A percentile compares a stretch with the other conserved stretches of the same genome.
Conservation (phyloP, 1,140 invertebrate species). For the Oryzaephilus surinamensis region DNA sequence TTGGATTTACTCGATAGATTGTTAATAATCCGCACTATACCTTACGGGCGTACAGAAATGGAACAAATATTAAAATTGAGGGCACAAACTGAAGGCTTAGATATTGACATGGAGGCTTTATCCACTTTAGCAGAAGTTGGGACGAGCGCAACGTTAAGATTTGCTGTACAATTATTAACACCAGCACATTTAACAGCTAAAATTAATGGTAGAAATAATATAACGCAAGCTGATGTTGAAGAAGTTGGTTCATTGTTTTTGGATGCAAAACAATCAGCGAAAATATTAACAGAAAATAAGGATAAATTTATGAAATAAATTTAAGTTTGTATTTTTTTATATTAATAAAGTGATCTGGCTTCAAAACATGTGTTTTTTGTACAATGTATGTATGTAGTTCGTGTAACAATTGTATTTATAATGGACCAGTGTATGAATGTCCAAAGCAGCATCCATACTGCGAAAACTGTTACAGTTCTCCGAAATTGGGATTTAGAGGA, state of each 20-base stretch:
- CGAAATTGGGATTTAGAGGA: no score
- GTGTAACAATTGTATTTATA: no score
- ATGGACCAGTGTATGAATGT: no score
- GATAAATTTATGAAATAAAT: slow-evolving; percentile 86
- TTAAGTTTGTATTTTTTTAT: background rate
- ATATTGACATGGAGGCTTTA: slow-evolving; percentile 77
- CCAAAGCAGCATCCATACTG: no score
- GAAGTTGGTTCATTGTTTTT: slow-evolving; percentile 81
- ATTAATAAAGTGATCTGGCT: no score
- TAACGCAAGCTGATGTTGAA: slow-evolving; percentile 70
- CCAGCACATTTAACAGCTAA: slow-evolving; percentile 81
- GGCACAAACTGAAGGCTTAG: slow-evolving; percentile 80
- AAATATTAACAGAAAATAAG: slow-evolving; percentile 77
- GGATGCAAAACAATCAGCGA: slow-evolving; percentile 93
- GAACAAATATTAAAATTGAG: slow-evolving; percentile 84
- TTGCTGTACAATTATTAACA: slow-evolving; percentile 89
- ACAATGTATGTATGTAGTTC: no score
- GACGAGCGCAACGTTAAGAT: slow-evolving; percentile 77
- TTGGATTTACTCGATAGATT: slow-evolving; percentile 84
- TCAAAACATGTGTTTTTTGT: no score
- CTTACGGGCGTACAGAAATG: slow-evolving; percentile 52
- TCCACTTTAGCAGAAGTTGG: slow-evolving; percentile 73
- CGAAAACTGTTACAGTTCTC: no score
- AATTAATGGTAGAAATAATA: slow-evolving; percentile 75
- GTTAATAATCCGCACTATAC: slow-evolving; percentile 33